Base-by-base conservation (phyloP, 2,797 vertebrate genomes). In the Anas capensis region DNA sequence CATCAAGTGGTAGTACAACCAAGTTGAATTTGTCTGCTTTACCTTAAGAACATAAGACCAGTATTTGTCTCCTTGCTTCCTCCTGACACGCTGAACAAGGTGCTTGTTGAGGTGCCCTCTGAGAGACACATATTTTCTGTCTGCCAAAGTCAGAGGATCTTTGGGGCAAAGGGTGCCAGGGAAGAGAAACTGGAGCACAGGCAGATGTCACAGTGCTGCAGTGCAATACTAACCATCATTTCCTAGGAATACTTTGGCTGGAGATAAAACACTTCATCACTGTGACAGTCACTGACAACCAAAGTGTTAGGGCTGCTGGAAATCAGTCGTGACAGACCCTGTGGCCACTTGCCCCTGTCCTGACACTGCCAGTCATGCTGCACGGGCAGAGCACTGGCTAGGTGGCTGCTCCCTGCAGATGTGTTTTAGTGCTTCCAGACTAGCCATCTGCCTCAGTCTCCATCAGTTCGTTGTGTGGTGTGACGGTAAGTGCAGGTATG, bases 21-120 rank as follows among this genome's bases (percentile, higher is more conserved):
- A 40, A 26, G 49, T 1, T 51, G 54, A 51, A 62, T 76, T 62
- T 91, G 11, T 79, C 71, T 86, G 62, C n/a, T 88, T 21, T 58
- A 44, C 27, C 20, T 93, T 49, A 87, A 53, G 48, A 23, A 44
- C 18, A 34, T 4, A 26, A 72, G 54, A 8, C 20, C 48, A 42
- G 54, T 79, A 48, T 76, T 82, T 87, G 20, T 71, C 24, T 61
- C 62, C 29, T 66, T 95, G 42, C 36, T 76, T 86, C 57, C 60
- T 42, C 10, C 0, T 64, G 48, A 36, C 1, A 0, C 36, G 14
- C 58, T 48, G 56, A 88, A 72, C 36, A 56, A 80, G 24, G 40
- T 68, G 33, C 20, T 86, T 83, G 83, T 65, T 69, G 84, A 85
- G 46, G 8, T 72, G 54, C 12, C 20, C 21, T 69, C 36, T 42